These are phyloP conservation scores for Scaptomyza polygonia DNA, from an alignment of 2,888 invertebrate genomes.

Conservation along the genomic window DNA sequence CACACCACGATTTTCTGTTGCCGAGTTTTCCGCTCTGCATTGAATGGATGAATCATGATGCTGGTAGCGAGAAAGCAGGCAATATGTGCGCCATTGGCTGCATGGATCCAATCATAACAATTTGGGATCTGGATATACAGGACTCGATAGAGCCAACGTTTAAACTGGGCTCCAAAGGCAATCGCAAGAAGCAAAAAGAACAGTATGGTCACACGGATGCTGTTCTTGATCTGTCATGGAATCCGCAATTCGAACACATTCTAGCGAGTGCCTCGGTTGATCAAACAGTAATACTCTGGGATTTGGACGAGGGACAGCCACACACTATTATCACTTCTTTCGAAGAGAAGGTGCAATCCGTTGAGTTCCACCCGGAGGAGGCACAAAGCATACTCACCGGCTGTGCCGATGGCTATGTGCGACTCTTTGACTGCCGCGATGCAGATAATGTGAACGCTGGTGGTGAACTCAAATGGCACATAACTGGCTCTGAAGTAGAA, in stretches of 20 bases:
- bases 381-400: constrained; percentile 93
- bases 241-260: constrained; percentile 91
- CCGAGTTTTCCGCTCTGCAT: constrained; percentile 95
- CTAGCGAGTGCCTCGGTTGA: constrained; percentile 97
- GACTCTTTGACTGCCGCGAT: constrained; percentile 93
- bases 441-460: constrained; percentile 85
- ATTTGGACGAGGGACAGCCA: constrained; percentile 91
- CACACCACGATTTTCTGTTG: constrained; percentile 96
- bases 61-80: constrained; percentile 88
- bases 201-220: constrained; percentile 93
- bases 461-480: constrained; percentile 86
- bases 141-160: constrained; percentile 95
- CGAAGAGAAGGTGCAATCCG: constrained; percentile 92
- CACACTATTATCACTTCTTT: constrained; percentile 90
- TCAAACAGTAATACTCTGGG: constrained; percentile 94
- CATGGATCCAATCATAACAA: constrained; percentile 95
- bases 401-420: constrained; percentile 91
- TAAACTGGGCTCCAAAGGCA: constrained; percentile 90
- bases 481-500: constrained; percentile 94
- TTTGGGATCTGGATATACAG: constrained; percentile 98
- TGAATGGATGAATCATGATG: constrained; percentile 96
- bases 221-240: constrained; percentile 96
- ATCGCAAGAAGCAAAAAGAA: constrained; percentile 89
- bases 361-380: constrained; percentile 93
- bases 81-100: constrained; percentile 96